These are phyloP conservation scores for Napeogenes sylphis DNA, from an alignment of 2,888 invertebrate genomes.

Conservation along the genomic window DNA sequence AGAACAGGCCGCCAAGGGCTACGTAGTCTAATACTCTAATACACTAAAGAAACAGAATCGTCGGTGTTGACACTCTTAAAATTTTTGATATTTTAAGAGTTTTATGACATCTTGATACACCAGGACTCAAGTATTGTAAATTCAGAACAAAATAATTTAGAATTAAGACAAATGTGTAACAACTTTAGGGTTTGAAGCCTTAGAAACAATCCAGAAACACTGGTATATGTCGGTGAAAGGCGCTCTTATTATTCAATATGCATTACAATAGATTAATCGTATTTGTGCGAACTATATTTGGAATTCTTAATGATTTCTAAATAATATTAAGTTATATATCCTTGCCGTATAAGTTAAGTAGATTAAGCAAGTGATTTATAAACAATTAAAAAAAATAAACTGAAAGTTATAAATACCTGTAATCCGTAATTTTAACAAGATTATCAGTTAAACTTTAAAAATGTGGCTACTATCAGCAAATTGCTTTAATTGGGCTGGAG, in stretches of 20 bases:
- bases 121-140: too few relatives aligned
- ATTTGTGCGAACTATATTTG: background rate
- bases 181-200: too few relatives aligned
- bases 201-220: too few relatives aligned
- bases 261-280: too few relatives aligned
- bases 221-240: too few relatives aligned
- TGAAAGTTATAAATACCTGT: too few relatives aligned
- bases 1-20: slow-evolving; percentile 46
- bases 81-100: background rate
- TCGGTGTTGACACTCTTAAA: background rate
- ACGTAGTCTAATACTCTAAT: slow-evolving; percentile 47
- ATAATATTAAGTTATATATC: slow-evolving; percentile 41
- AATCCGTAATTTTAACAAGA: too few relatives aligned
- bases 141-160: too few relatives aligned
- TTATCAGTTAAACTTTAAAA: too few relatives aligned
- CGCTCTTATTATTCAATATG: too few relatives aligned
- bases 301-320: slow-evolving; percentile 36
- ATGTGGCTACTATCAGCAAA: too few relatives aligned
- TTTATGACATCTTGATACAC: background rate
- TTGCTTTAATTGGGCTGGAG: slow-evolving; percentile 20
- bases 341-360: slow-evolving; percentile 63
- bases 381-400: slow-evolving; percentile 5
- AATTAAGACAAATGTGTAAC: too few relatives aligned
- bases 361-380: slow-evolving; percentile 38
- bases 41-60: slow-evolving; percentile 2